These are phyloP conservation scores for Austrofundulus limnaeus DNA, from an alignment of 2,113 vertebrate genomes.

Conservation along the genomic window DNA sequence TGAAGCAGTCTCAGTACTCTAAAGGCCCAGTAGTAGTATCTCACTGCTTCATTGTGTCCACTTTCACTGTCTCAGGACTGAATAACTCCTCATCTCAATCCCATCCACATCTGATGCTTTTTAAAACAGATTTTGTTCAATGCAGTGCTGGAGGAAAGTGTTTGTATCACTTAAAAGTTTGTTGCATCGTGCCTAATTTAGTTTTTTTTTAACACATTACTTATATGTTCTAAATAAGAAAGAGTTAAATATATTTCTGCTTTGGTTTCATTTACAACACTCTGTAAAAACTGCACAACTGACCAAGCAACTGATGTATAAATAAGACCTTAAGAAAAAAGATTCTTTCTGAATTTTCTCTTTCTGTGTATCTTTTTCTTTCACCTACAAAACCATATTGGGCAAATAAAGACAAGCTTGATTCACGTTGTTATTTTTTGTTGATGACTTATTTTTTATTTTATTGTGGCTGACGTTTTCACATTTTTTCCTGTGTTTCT, in stretches of 20 bases:
- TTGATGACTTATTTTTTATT: conserved; percentile 14
- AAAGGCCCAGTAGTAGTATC: conserved; percentile 57
- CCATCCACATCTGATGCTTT: conserved; percentile 33
- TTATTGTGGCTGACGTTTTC: conserved; percentile 21
- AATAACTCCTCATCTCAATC: conserved; percentile 22
- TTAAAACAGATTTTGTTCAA: conserved; percentile 37
- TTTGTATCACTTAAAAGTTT: conserved; percentile 57
- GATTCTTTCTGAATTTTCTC: conserved; percentile 56
- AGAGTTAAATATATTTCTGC: conserved; percentile 36
- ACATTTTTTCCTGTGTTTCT: conserved; percentile 15
- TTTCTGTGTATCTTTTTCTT: conserved; percentile 59
- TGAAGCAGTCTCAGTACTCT: conserved; percentile 36
- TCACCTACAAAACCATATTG: conserved; percentile 65
- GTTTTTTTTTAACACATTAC: conserved; percentile 55
- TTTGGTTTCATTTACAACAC: conserved; percentile 51
- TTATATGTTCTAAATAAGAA: conserved; percentile 31
- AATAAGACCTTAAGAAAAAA: conserved; percentile 35
- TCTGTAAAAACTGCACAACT: conserved; percentile 59
- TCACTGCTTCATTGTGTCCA: conserved; percentile 32
- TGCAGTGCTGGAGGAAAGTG: conserved; percentile 37
- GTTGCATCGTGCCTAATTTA: conserved; percentile 32
- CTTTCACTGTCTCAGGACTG: conserved; percentile 70
- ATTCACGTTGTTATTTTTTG: conserved; percentile 35
- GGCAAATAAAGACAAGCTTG: conserved; percentile 77
- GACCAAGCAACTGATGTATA: conserved; percentile 45